These are phyloP conservation scores for Endomychus coccineus DNA, from an alignment of 2,888 invertebrate genomes.

Conservation along the genomic window DNA sequence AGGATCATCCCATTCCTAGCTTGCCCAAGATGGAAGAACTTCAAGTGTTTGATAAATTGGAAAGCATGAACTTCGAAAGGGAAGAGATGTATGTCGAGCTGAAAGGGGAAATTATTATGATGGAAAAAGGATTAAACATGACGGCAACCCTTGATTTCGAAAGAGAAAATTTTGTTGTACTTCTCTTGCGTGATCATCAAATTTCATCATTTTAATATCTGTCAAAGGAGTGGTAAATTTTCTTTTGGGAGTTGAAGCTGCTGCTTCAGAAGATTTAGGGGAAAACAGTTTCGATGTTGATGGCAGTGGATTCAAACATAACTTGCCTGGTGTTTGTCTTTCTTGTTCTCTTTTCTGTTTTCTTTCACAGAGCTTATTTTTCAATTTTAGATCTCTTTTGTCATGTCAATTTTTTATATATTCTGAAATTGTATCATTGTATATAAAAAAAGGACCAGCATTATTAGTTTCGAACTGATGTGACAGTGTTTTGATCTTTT, in stretches of 20 bases:
- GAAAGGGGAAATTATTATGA: constrained; percentile 39
- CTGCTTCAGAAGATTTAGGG: constrained; percentile 69
- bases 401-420: constrained; percentile 57
- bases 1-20: constrained; percentile 57
- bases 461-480: constrained; percentile 49
- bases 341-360: constrained; percentile 40
- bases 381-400: constrained; percentile 52
- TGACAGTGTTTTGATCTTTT: constrained; percentile 52
- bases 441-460: constrained; percentile 52
- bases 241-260: constrained; percentile 56
- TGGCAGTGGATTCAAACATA: constrained; percentile 26
- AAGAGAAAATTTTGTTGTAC: constrained; percentile 37
- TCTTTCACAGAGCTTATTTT: constrained; percentile 48
- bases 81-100: constrained; percentile 37
- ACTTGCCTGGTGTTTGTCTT: constrained; percentile 20
- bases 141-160: constrained; percentile 42
- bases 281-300: constrained; percentile 57
- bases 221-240: constrained; percentile 51
- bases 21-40: constrained; percentile 55
- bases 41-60: constrained; percentile 50
- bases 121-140: constrained; percentile 39
- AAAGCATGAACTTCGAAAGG: constrained; percentile 53
- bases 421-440: constrained; percentile 56
- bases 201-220: constrained; percentile 51
- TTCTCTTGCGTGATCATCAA: constrained; percentile 48